Conservation (phyloP, 30 jellyfish, hydroid and myxozoan genomes). For the Catostylus mosaicus region DNA sequence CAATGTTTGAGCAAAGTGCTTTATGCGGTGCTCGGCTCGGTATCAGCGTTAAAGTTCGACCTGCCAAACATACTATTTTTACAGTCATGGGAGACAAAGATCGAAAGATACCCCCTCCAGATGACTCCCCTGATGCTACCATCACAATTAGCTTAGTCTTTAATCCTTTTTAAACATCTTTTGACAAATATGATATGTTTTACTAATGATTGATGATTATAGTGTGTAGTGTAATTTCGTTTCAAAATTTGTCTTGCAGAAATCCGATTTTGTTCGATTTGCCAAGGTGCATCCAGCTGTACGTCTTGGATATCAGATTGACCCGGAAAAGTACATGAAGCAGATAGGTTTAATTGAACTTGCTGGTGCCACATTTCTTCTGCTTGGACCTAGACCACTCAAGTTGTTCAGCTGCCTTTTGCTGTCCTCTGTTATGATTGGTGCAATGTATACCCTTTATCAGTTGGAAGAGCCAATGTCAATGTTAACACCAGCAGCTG, state of each 20-base stretch:
- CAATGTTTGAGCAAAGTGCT: too few relatives aligned
- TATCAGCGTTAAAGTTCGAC: too few relatives aligned
- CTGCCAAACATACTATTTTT: too few relatives aligned
- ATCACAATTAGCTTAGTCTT: too few relatives aligned
- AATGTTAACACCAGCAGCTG: constrained; percentile 38
- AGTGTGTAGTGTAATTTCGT: too few relatives aligned
- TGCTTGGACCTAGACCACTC: constrained; percentile 76
- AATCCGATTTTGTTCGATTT: constrained; percentile 63
- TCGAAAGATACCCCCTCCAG: too few relatives aligned
- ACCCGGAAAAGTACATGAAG: constrained; percentile 80
- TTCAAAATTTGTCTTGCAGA: constrained; percentile 55
- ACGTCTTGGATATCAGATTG: constrained; percentile 73
- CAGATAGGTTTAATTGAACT: constrained; percentile 85
- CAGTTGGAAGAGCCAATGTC: constrained; percentile 52
- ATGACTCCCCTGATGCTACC: too few relatives aligned
- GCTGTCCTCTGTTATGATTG: constrained; percentile 82
- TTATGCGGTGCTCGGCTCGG: too few relatives aligned
- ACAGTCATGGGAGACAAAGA: too few relatives aligned
- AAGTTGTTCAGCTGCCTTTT: constrained; percentile 72
- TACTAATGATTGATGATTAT: too few relatives aligned
- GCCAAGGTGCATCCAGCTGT: constrained; percentile 94
- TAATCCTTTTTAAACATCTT: too few relatives aligned
- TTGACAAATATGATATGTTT: too few relatives aligned
- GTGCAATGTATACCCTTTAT: constrained; percentile 80
- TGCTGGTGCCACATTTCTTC: constrained; percentile 74